phyloP scores from a whole-genome alignment of 2,113 vertebrate species.

The Hirundichthys speculiger region DNA sequence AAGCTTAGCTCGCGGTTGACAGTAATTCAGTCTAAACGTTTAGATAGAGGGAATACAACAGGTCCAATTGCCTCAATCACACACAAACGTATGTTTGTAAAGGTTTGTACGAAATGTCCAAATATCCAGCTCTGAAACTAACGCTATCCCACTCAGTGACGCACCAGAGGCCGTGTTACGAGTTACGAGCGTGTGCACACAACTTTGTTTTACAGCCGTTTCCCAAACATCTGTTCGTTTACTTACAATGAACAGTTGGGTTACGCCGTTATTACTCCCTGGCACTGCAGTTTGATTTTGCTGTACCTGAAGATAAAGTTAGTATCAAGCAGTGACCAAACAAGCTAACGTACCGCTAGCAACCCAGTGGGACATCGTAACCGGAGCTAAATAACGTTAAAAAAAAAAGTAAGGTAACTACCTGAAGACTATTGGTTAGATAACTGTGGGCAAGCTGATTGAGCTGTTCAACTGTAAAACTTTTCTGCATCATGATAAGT shows the following conservation, averaged over 20 bases:
- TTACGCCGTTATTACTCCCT: background rate
- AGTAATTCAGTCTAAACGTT: background rate
- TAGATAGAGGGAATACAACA: background rate
- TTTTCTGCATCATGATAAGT: background rate
- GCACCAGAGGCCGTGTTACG: background rate
- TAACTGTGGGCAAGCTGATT: background rate
- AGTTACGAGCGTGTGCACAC: no score
- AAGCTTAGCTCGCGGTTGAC: background rate
- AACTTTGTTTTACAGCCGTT: no score
- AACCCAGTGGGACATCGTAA: conserved; percentile 28
- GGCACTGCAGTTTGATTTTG: background rate
- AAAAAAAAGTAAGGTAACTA: no score
- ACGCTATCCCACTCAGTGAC: background rate
- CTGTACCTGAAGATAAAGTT: background rate
- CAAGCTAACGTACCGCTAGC: conserved; percentile 26
- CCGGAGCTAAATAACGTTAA: background rate
- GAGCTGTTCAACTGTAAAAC: background rate
- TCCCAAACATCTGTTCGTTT: background rate
- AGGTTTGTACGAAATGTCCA: no score
- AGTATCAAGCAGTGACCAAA: conserved; percentile 14
- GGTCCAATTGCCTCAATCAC: no score
- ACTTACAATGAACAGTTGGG: no score
- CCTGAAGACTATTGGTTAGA: no score
- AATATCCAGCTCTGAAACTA: conserved; percentile 1
- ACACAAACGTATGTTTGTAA: no score